phyloP scores from a whole-genome alignment of 1,140 invertebrate species.

The Camponotus pennsylvanicus region DNA sequence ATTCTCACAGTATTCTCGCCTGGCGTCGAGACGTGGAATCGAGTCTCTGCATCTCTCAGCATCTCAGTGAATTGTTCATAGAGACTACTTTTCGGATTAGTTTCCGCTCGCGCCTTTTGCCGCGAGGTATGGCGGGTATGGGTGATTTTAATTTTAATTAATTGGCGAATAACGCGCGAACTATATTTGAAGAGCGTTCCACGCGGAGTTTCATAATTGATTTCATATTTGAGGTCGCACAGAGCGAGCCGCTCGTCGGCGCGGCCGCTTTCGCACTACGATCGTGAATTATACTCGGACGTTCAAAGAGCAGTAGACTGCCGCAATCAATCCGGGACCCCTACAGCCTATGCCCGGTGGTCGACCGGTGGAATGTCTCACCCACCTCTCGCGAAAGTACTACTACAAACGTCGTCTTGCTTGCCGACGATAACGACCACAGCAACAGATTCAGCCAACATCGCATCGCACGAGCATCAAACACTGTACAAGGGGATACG shows the following conservation, averaged over 20 bases:
- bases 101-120: background rate
- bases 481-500: conserved; percentile 14
- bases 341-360: conserved; percentile 33
- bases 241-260: background rate
- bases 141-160: conserved; percentile 3
- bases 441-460: background rate
- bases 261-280: background rate
- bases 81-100: background rate
- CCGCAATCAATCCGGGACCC: conserved; percentile 43
- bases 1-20: background rate
- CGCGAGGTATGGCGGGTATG: no score
- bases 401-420: conserved; percentile 2
- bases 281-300: conserved; percentile 56
- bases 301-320: conserved; percentile 53
- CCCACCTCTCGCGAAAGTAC: background rate
- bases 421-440: background rate
- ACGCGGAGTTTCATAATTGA: conserved; percentile 7
- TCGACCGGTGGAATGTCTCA: conserved; percentile 56
- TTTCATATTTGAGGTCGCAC: background rate
- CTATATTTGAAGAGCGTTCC: background rate
- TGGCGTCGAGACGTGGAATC: background rate
- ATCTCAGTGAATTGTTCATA: background rate
- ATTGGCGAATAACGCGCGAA: background rate
- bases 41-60: background rate
- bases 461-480: background rate